These are phyloP conservation scores for Crocallis elinguaria DNA, from an alignment of 2,888 invertebrate genomes.

Conservation along the genomic window DNA sequence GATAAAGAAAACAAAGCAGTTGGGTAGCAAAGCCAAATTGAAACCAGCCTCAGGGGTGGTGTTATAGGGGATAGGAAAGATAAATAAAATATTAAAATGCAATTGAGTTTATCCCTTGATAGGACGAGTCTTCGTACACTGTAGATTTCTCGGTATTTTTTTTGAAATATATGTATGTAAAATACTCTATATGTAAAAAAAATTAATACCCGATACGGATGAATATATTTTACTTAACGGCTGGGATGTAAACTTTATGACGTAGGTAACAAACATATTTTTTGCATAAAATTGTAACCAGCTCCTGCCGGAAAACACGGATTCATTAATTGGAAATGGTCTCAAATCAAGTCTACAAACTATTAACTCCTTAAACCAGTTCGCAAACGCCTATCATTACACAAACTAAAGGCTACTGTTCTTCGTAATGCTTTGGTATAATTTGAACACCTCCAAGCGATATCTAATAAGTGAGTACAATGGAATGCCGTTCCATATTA, in stretches of 20 bases:
- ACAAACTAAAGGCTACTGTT: conserved; percentile 12
- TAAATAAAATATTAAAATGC: not conserved
- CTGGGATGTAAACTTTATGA: too few relatives aligned
- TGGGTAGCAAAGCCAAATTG: not conserved
- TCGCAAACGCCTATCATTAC: not conserved
- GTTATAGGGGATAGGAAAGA: not conserved
- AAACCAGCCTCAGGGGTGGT: not conserved
- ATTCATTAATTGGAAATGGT: too few relatives aligned
- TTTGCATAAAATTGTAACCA: too few relatives aligned
- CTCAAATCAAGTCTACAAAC: not conserved
- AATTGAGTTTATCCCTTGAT: not conserved
- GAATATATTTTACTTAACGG: too few relatives aligned
- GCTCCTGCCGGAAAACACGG: too few relatives aligned
- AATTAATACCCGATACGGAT: too few relatives aligned
- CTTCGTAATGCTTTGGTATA: not conserved
- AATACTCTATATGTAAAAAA: too few relatives aligned
- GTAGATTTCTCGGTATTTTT: not conserved
- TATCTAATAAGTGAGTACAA: conserved; percentile 20
- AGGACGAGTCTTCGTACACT: not conserved
- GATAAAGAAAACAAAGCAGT: not conserved
- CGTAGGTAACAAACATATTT: too few relatives aligned
- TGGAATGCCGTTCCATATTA: conserved; percentile 14
- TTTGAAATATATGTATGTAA: not conserved
- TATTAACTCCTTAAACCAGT: not conserved
- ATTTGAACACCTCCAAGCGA: conserved; percentile 11